A percentile compares a stretch with the other conserved stretches of the same genome.
phyloP scores from a whole-genome alignment of 2,888 invertebrate species.

The Patella caerulea region DNA sequence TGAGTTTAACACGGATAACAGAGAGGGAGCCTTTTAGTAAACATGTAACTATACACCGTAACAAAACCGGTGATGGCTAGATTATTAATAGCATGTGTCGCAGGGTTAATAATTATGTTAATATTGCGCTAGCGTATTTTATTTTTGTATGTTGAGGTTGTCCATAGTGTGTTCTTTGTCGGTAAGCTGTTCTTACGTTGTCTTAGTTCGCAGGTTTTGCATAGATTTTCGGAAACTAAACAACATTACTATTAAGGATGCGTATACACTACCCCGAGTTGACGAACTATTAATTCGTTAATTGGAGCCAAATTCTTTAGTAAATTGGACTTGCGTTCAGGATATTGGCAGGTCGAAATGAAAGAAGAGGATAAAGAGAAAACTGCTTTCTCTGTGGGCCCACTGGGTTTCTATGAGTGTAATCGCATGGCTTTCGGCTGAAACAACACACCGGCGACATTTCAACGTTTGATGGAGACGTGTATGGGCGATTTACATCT shows the following conservation, averaged over 20 bases:
- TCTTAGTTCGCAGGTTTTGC: conserved; percentile 37
- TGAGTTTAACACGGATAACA: no score
- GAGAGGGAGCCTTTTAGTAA: no score
- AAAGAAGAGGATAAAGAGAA: conserved; percentile 34
- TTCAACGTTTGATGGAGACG: conserved; percentile 36
- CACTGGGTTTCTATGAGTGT: conserved; percentile 37
- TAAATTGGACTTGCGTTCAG: conserved; percentile 28
- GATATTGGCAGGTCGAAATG: conserved; percentile 34
- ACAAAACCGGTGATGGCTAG: no score
- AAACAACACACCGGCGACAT: conserved; percentile 33
- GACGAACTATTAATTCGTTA: conserved; percentile 38
- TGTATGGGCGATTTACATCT: conserved; percentile 32
- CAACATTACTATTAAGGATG: conserved; percentile 35
- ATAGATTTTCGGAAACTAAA: conserved; percentile 36
- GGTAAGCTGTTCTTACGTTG: conserved; percentile 28
- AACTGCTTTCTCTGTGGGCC: conserved; percentile 37
- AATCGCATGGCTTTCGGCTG: conserved; percentile 36
- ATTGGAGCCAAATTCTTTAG: conserved; percentile 31
- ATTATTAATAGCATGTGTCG: no score
- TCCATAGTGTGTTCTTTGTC: no score
- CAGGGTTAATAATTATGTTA: no score
- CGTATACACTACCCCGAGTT: conserved; percentile 36
- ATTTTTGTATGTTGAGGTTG: no score
- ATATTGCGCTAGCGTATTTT: no score
- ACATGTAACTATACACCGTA: no score